Base-by-base conservation (phyloP, 2,113 vertebrate genomes). In the Calonectris borealis region DNA sequence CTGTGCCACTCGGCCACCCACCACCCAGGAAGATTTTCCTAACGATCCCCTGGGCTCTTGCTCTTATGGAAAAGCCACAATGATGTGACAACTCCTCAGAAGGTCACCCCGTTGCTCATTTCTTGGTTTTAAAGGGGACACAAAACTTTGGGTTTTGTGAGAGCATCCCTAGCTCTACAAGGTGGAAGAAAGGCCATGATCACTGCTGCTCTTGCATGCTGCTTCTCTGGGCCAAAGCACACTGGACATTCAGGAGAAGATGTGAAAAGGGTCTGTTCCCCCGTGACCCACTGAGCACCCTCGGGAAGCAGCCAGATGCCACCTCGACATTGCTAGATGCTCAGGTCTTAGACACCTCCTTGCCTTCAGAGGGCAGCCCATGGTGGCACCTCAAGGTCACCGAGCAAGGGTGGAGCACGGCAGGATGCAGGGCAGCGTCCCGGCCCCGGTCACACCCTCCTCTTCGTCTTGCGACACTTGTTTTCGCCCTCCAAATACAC, bases 141-240 rank as follows among this genome's bases (percentile, higher is more conserved):
- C 4, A 1, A 27, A 27, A 8, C 0, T 0, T 8, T 25, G 36
- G 60, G 4, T 5, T 40, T 40, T 9, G 3, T 24, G 48, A 32
- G 52, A 27, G 5, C 61, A 32, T 13, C 29, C 16, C n/a, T 4
- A 24, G 34, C 17, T 57, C 77, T 32, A 13, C 7, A 8, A n/a
- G 22, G n/a, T 3, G 10, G 52, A 32, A 46, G 44, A 8, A 51
- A 15, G 27, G 1, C 16, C 19, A 1, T 0, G 2, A n/a, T 16
- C 51, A 8, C 46, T 32, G 22, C 18, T 58, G 24, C 14, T n/a
- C 9, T 51, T 36, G 7, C 25, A 27, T 0, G 1, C 11, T 31
- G 18, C 65, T 9, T 64, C 19, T 21, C 42, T 1, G 3, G 27
- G 5, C 34, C 27, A 18, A n/a, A 51, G 10, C 51, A 29, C 51